Conservation (phyloP, 2,797 vertebrate species). For the Betta splendens region DNA sequence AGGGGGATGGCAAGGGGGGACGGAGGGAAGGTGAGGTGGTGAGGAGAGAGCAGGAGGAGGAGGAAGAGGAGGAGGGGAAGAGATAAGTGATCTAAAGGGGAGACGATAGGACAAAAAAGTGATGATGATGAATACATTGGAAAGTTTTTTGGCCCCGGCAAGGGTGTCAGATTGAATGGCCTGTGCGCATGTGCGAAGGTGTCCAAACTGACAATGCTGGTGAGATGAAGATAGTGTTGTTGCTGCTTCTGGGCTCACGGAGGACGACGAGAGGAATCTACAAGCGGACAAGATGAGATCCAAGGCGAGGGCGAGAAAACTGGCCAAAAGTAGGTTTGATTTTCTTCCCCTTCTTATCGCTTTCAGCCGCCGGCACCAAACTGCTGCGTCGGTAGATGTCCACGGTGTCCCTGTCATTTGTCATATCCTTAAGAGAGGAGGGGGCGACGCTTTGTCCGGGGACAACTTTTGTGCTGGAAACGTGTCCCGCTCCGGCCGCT, state of each 20-base stretch:
- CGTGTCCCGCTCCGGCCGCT: constrained; percentile 52
- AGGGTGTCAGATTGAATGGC: constrained; percentile 99
- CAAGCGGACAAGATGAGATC: constrained; percentile 97
- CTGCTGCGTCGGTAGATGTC: constrained; percentile 66
- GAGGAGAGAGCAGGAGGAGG: constrained; percentile 77
- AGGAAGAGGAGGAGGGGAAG: constrained; percentile 86
- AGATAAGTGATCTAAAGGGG: constrained; percentile 95
- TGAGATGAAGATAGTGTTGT: constrained; percentile 99
- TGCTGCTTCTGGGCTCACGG: constrained; percentile 97
- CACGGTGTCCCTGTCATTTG: constrained; percentile 80
- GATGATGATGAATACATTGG: constrained; percentile 99
- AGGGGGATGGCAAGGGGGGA: constrained; percentile 47
- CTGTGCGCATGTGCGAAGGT: constrained; percentile 99
- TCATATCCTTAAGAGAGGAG: constrained; percentile 74
- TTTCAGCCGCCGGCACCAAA: constrained; percentile 73
- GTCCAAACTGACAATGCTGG: constrained; percentile 99
- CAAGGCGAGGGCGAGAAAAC: constrained; percentile 99
- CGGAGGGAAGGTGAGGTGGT: constrained; percentile 61
- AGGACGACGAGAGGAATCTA: constrained; percentile 97
- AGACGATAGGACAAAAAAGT: constrained; percentile 90
- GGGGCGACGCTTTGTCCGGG: constrained; percentile 74
- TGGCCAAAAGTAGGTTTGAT: constrained; percentile 95
- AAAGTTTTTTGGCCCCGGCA: constrained; percentile 99
- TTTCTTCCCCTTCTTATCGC: constrained; percentile 71
- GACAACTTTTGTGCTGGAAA: constrained; percentile 59